Base-by-base conservation (phyloP, 1,140 invertebrate genomes). In the Mercenaria mercenaria region DNA sequence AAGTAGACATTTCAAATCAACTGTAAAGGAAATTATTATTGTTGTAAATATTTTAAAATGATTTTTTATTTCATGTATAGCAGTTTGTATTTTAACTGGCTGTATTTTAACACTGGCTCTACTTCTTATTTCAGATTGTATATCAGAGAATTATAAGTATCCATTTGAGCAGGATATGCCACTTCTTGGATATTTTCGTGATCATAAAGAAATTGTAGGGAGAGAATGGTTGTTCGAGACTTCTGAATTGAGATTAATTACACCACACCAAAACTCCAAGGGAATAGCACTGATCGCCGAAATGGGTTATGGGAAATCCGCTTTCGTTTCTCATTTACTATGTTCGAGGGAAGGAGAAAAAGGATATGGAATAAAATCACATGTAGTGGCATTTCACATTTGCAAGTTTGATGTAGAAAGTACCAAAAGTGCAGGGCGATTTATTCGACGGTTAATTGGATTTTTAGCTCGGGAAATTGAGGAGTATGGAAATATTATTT, bases 381-480 rank as follows among this genome's bases (percentile, higher is more conserved):
- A 80, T 34, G 50, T 80, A 3, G 77, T 80, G 1, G 77, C 20
- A 80, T 80, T 56, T 80, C 77, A 80, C 56, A 56, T 80, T 56
- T 80, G 77, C 32, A 80, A 59, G 50, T 80, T 80, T 80, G 77
- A 80, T 59, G 77, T 80, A 29, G 29, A 32, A 34, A 56, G 43
- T 23, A 80, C 77, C 3, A 18, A 59, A 26, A 43, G 23, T 23
- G 2, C 47, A 26, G 77, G 3, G 11, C 8, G 77, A 56, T 80
- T 80, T 43, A 59, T 80, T 37, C 10, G 43, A 59, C 47, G 77
- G 20, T 34, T 80, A 18, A 37, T 56, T 26, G 77, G 77, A 32
- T 80, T 80, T 43, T 56, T 80, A 15, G 47, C 47, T 2, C 13
- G 1, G 13, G 56, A n/a, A 80, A 56, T 26, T 80, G 32, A 41